A percentile compares a stretch with the other conserved stretches of the same genome.
Conservation (phyloP, 2,888 invertebrate species). For the Drosophila lacicola region DNA sequence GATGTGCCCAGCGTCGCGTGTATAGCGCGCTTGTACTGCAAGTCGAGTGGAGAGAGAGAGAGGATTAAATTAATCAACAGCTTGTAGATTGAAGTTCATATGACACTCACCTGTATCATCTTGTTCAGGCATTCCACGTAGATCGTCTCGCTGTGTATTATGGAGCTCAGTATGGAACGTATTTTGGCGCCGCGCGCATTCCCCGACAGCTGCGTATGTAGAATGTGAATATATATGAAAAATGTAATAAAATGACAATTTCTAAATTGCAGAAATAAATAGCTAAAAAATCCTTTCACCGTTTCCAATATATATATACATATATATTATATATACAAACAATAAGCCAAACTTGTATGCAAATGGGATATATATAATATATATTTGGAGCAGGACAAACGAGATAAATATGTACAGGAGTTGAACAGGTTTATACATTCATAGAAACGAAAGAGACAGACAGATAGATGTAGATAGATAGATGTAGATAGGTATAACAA, state of each 20-base stretch:
- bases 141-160: conserved; percentile 95
- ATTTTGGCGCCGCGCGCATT: conserved; percentile 93
- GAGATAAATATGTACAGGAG: conserved; percentile 3
- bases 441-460: conserved; percentile 9
- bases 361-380: neutral
- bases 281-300: conserved; percentile 47
- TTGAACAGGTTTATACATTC: conserved; percentile 9
- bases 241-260: neutral
- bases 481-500: too few relatives aligned
- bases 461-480: neutral
- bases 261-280: too few relatives aligned
- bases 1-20: conserved; percentile 94
- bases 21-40: conserved; percentile 95
- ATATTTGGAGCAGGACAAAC: neutral
- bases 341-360: conserved; percentile 15
- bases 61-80: neutral
- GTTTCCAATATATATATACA: conserved; percentile 8
- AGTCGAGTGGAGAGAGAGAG: conserved; percentile 34
- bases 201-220: conserved; percentile 84
- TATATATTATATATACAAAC: neutral
- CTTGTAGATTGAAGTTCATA: too few relatives aligned
- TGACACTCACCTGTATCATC: conserved; percentile 90
- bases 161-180: conserved; percentile 94
- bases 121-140: conserved; percentile 96
- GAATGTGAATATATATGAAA: conserved; percentile 10